phyloP scores from a whole-genome alignment of 2,797 vertebrate genomes.

The Pseudopleuronectes americanus region DNA sequence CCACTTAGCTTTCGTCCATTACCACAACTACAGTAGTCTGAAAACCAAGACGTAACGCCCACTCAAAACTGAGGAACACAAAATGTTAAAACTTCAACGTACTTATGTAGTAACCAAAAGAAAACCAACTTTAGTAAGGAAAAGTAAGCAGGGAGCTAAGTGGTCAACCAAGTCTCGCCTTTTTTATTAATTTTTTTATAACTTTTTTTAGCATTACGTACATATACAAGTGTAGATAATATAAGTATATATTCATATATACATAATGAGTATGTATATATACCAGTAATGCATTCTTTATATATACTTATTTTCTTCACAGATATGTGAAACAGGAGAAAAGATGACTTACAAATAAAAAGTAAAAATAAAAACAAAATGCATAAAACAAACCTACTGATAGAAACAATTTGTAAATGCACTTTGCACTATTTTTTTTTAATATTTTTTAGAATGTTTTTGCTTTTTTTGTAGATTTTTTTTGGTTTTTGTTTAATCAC shows the following conservation, averaged over 20 bases:
- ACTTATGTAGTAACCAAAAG: slow-evolving; percentile 70
- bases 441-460: slow-evolving; percentile 57
- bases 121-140: slow-evolving; percentile 67
- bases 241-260: slow-evolving; percentile 88
- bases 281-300: slow-evolving; percentile 83
- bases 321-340: slow-evolving; percentile 85
- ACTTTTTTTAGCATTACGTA: slow-evolving; percentile 81
- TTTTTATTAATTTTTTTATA: slow-evolving; percentile 81
- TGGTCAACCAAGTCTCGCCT: slow-evolving; percentile 80
- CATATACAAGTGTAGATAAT: slow-evolving; percentile 89
- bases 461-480: slow-evolving; percentile 38
- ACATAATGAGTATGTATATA: slow-evolving; percentile 85
- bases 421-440: slow-evolving; percentile 75
- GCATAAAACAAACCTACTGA: slow-evolving; percentile 78
- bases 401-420: slow-evolving; percentile 82
- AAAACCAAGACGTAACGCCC: slow-evolving; percentile 73
- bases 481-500: slow-evolving; percentile 38
- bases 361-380: slow-evolving; percentile 78
- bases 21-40: slow-evolving; percentile 77
- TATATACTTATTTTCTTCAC: slow-evolving; percentile 85
- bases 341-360: slow-evolving; percentile 84
- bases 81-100: slow-evolving; percentile 73
- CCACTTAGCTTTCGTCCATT: slow-evolving; percentile 82
- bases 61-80: slow-evolving; percentile 69
- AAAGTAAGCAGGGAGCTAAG: slow-evolving; percentile 78